Base-by-base conservation (phyloP, 2,113 vertebrate genomes). In the Barnardius zonarius region DNA sequence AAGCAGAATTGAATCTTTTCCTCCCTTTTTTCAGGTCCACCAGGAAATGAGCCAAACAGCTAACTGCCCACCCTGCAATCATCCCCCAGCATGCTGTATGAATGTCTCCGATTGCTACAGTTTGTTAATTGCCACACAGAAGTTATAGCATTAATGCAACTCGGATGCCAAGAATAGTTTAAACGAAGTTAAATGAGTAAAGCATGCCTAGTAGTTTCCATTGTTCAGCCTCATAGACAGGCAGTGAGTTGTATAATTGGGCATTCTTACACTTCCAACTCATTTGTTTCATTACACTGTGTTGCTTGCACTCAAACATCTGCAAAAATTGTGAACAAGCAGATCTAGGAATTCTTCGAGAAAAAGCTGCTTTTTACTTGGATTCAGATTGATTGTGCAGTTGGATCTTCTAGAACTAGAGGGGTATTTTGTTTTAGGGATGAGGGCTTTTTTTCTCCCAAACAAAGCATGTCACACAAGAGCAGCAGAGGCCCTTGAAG, bases 161-260 rank as follows among this genome's bases (percentile, higher is more conserved):
- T 92, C 52, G 69, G 88, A 96, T 95, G 96, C 97, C 97, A 98
- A 95, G 95, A 97, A 97, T 92, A 95, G 90, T 95, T 97, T 98
- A 97, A 97, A 97, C 49, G 41, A 98, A 97, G 97, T 97, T 97
- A 97, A 98, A 97, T 97, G 97, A 96, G 96, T 95, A 97, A 97
- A 96, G 94, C 94, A 85, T 31, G 64, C 92, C 93, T 96, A 92
- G 94, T 93, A 90, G 92, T 86, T 97, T 86, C 88, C 94, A 96
- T 97, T 98, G 97, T 97, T 98, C 95, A 86, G 93, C 88, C 95
- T 96, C 91, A 96, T 79, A 96, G 97, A 92, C 92, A 86, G 93
- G 95, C 98, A 97, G 92, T 62, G 96, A 97, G 88, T 97, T 98
- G 97, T 95, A 96, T 98, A 98, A 98, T 98, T 98, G 97, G 97